A percentile compares a stretch with the other conserved stretches of the same genome.
phyloP scores from a whole-genome alignment of 2,888 invertebrate species.

The Ichneumon xanthorius region DNA sequence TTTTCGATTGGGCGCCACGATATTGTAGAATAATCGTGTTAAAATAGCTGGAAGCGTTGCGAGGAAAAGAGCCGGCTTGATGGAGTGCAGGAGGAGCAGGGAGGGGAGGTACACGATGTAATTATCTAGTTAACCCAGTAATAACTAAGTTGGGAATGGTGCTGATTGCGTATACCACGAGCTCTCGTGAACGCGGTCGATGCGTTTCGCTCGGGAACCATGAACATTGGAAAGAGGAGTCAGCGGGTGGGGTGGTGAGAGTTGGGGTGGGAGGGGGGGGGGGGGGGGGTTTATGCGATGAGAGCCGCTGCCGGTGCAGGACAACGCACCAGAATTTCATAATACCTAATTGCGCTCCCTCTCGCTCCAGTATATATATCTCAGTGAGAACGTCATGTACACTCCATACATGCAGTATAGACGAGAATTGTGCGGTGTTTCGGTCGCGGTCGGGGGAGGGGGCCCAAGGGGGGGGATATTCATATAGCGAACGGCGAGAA shows the following conservation, averaged over 20 bases:
- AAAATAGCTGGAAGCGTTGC: slow-evolving; percentile 41
- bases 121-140: slow-evolving; percentile 67
- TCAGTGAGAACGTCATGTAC: slow-evolving; percentile 26
- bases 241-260: not conserved
- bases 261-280: not conserved
- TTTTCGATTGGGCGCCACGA: slow-evolving; percentile 12
- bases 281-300: not conserved
- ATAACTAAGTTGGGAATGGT: slow-evolving; percentile 67
- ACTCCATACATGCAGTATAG: not conserved
- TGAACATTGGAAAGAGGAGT: slow-evolving; percentile 28
- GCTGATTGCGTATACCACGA: slow-evolving; percentile 60
- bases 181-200: slow-evolving; percentile 58
- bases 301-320: slow-evolving; percentile 19
- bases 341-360: slow-evolving; percentile 63
- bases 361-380: slow-evolving; percentile 45
- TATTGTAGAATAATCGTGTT: slow-evolving; percentile 56
- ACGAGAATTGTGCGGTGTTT: slow-evolving; percentile 53
- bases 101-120: slow-evolving; percentile 56
- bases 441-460: slow-evolving; percentile 26
- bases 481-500: slow-evolving; percentile 49
- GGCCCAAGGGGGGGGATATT: slow-evolving; percentile 16
- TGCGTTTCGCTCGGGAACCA: slow-evolving; percentile 61
- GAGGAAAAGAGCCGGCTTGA: slow-evolving; percentile 47
- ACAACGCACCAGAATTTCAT: slow-evolving; percentile 64
- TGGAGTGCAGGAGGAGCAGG: slow-evolving; percentile 7